A percentile compares a stretch with the other conserved stretches of the same genome.
phyloP scores from a whole-genome alignment of 2,797 vertebrate species.

The Urophycis tenuis region DNA sequence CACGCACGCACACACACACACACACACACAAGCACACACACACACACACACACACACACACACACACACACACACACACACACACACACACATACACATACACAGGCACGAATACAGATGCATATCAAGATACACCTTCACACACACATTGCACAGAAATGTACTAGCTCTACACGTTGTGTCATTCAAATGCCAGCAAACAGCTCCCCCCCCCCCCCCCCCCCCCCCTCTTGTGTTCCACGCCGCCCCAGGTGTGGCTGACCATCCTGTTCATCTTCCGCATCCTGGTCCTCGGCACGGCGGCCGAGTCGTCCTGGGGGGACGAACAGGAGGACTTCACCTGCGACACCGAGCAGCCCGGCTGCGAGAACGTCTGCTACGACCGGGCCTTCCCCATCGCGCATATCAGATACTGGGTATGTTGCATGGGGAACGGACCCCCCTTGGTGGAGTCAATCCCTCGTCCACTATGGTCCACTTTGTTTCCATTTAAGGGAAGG shows the following conservation, averaged over 20 bases:
- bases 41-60: too few relatives aligned
- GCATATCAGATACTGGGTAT: conserved; percentile 78
- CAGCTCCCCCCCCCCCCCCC: too few relatives aligned
- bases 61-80: too few relatives aligned
- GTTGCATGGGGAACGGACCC: not conserved
- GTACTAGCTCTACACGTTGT: too few relatives aligned
- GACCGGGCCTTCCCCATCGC: conserved; percentile 95
- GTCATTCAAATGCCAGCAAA: too few relatives aligned
- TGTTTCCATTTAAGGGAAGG: not conserved
- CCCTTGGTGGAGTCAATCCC: too few relatives aligned
- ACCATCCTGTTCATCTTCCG: conserved; percentile 96
- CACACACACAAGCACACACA: too few relatives aligned
- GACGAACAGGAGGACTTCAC: conserved; percentile 94
- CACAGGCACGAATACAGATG: too few relatives aligned
- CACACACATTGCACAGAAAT: too few relatives aligned
- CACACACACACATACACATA: too few relatives aligned
- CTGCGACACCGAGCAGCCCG: conserved; percentile 88
- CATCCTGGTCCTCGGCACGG: conserved; percentile 92
- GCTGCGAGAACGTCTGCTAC: conserved; percentile 94
- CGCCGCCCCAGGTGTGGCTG: conserved; percentile 77
- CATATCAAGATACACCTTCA: too few relatives aligned
- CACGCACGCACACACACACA: too few relatives aligned
- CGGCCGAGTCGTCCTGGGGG: conserved; percentile 94
- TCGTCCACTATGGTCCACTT: not conserved
- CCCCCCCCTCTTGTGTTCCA: conserved; percentile 86